Conservation (phyloP, 1,140 invertebrate genomes). For the Zaprionus gabonicus region DNA sequence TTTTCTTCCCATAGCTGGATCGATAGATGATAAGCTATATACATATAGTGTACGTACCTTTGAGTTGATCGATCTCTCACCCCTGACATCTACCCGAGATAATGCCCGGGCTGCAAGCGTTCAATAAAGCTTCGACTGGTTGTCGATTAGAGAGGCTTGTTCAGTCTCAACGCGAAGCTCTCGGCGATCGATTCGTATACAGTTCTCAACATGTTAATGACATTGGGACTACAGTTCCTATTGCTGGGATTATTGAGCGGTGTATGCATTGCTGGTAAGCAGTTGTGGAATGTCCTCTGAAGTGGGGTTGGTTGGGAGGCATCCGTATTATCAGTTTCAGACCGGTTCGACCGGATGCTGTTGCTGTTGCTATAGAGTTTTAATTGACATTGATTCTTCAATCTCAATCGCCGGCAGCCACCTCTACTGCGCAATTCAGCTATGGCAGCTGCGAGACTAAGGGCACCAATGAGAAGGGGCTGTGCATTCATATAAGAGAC, state of each 20-base stretch:
- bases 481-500: conserved; percentile 79
- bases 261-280: conserved; percentile 45
- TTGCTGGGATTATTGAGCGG: conserved; percentile 27
- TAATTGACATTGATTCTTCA: conserved; percentile 19
- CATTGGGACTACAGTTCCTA: conserved; percentile 29
- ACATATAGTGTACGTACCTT: not conserved
- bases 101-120: not conserved
- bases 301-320: not conserved
- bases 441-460: conserved; percentile 81
- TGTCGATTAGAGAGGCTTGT: conserved; percentile 9
- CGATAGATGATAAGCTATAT: not conserved
- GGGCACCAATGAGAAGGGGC: conserved; percentile 67
- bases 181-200: conserved; percentile 19
- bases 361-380: conserved; percentile 13
- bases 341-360: conserved; percentile 56
- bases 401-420: conserved; percentile 19
- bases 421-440: conserved; percentile 52
- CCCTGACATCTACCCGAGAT: conserved; percentile 32
- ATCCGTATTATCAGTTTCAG: not conserved
- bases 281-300: not conserved
- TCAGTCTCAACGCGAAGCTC: conserved; percentile 55
- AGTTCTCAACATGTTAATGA: conserved; percentile 37
- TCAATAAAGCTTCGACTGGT: conserved; percentile 24
- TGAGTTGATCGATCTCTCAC: conserved; percentile 23
- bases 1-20: not conserved